Base-by-base conservation (phyloP, 2,113 vertebrate species). In the Syngnathus scovelli region DNA sequence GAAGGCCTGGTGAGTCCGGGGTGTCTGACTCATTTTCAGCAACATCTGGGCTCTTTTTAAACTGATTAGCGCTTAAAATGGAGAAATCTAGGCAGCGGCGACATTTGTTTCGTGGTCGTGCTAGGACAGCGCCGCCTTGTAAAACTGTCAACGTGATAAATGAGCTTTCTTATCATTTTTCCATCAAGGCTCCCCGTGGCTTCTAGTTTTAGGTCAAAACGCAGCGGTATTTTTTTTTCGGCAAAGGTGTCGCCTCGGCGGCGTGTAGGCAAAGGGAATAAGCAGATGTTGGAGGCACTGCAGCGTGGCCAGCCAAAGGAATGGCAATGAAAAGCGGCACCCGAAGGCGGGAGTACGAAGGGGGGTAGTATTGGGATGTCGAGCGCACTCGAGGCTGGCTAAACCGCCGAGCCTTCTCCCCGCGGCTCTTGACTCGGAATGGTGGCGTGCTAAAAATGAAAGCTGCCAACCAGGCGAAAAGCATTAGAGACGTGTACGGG, bases 401-500 rank as follows among this genome's bases (percentile, higher is more conserved):
- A 67, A 71, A 80, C 67, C 74, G 68, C 68, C 77, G 70, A 72
- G 72, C 70, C 72, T 68, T 66, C 54, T 78, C 75, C 68, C 68
- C 1, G 19, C 19, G 18, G 38, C 18, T 39, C 38, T 61, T 41
- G 59, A 61, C 59, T 61, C 38, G 59, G 38, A 6, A 61, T 21
- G 59, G 59, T 41, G 38, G 59, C 38, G 37, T n/a, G 8, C 19
- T 39, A 79, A 76, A 84, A 85, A 81, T 27, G 73, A 83, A 81
- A 78, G 67, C 73, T 66, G 79, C 77, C 78, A 85, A 78, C 76
- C 76, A 78, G 74, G 77, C 74, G 16, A 64, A 63, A 75, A 56
- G 27, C 66, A 68, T 73, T 70, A 78, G 69, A 85, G 81, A 79
- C 83, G 83, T 80, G 79, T 80, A 81, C 68, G 58, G 76, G 76